phyloP scores from a whole-genome alignment of 2,113 vertebrate genomes.

The Apistogramma diplotaenia region DNA sequence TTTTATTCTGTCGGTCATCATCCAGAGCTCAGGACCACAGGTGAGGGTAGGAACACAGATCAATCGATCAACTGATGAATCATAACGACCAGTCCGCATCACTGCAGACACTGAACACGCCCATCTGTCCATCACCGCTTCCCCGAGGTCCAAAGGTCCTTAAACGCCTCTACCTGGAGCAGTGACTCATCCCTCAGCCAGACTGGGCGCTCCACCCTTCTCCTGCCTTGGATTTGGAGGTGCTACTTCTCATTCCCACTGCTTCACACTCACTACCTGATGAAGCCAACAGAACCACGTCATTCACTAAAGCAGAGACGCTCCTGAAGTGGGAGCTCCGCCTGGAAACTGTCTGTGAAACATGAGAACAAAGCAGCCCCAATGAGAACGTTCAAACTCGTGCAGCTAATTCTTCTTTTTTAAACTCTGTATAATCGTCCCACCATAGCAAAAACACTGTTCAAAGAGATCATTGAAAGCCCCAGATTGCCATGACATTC shows the following conservation, averaged over 20 bases:
- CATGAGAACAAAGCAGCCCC: background rate
- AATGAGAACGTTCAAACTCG: background rate
- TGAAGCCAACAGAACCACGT: background rate
- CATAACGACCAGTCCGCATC: background rate
- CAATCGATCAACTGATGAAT: too few relatives aligned
- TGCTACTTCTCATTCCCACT: background rate
- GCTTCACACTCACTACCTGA: background rate
- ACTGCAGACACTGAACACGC: background rate
- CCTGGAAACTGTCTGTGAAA: background rate
- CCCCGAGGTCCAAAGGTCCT: background rate
- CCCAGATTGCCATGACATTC: background rate
- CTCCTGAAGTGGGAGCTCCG: background rate
- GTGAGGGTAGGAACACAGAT: too few relatives aligned
- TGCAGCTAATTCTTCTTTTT: background rate
- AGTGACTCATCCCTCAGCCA: background rate
- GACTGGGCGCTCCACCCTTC: background rate
- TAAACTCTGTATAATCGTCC: background rate
- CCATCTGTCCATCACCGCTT: background rate
- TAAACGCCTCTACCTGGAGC: background rate
- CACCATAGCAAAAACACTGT: background rate
- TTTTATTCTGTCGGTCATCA: too few relatives aligned
- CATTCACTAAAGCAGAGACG: too few relatives aligned
- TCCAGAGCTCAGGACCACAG: too few relatives aligned
- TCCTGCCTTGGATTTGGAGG: background rate
- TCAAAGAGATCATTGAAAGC: background rate